Evolutionary conservation across 2,113 vertebrate genomes (phyloP).

Genomic region (Trochalopteron elliotii): DNA sequence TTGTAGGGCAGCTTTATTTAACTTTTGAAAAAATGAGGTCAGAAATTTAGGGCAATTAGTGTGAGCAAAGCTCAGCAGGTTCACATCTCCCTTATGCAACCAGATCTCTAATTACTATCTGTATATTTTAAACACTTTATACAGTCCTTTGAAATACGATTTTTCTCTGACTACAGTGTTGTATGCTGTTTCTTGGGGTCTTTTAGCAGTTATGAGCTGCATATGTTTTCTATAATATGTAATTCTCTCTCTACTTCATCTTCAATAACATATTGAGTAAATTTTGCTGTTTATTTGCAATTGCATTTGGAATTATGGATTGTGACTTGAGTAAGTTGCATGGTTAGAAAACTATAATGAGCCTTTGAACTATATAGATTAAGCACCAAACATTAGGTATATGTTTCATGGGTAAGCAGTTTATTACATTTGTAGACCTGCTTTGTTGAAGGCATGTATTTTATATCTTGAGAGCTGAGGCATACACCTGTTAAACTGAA

Average conservation of each 20-base stretch:
- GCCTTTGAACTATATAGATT: background rate
- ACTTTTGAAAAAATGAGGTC: conserved; percentile 27
- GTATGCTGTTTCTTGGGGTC: background rate
- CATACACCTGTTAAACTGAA: background rate
- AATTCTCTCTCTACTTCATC: background rate
- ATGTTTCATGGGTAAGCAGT: background rate
- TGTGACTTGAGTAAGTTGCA: background rate
- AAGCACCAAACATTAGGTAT: background rate
- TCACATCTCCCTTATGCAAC: conserved; percentile 24
- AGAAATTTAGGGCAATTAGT: conserved; percentile 50
- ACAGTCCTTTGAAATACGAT: background rate
- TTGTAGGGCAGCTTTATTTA: conserved; percentile 43
- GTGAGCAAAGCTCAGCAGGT: conserved; percentile 26
- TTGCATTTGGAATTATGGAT: background rate
- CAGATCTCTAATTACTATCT: conserved; percentile 42
- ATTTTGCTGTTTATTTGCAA: background rate
- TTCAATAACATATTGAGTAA: background rate
- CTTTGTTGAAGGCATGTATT: background rate
- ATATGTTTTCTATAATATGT: background rate
- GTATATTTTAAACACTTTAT: conserved; percentile 24
- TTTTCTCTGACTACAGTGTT: background rate
- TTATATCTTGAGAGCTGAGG: background rate
- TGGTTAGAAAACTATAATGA: background rate
- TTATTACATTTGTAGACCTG: background rate
- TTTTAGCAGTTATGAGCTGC: background rate